Base-by-base conservation (phyloP, 2,797 vertebrate species). In the Lepus townsendii region DNA sequence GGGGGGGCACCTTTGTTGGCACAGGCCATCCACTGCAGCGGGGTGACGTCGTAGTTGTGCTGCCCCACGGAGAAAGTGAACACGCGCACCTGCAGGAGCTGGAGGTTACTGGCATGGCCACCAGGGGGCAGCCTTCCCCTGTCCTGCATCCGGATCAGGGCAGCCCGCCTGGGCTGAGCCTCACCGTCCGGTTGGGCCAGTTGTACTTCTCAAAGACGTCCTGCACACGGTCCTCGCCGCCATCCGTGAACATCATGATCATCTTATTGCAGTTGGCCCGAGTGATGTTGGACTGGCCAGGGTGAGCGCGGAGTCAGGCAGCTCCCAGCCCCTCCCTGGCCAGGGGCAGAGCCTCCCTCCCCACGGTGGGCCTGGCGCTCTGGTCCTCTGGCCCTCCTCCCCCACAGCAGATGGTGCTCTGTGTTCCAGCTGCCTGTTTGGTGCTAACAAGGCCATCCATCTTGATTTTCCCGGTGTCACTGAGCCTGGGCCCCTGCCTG, bases 171-270 rank as follows among this genome's bases (percentile, higher is more conserved):
- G 16, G 26, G 95, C 26, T 30, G 83, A 47, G 96, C 52, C 99
- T 99, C 93, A 99, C 99, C 38, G 99, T 99, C 98, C 99, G 99
- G 97, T 99, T 99, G 96, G 99, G 99, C 99, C 99, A 99, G 98
- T 99, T 99, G 98, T 99, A 99, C 97, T 99, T 99, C 98, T 99
- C 99, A 95, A 99, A 99, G 98, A 99, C 99, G 0, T 99, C 99
- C 97, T 99, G 99, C 38, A 99, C 99, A 0, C 99, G 99, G 97
- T 99, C 99, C 98, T 99, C 99, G 0, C 99, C 99, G 0, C 99
- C 99, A 0, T 99, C 99, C 50, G 99, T 99, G 99, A 99, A 99
- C 99, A 99, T 99, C 99, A 99, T 99, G 98, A 99, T 99, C 99
- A 99, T 99, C 98, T 99, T 99, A 98, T 99, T 99, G 98, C 99